Base-by-base conservation (phyloP, 1,140 invertebrate species). In the Paracyclopina nana region DNA sequence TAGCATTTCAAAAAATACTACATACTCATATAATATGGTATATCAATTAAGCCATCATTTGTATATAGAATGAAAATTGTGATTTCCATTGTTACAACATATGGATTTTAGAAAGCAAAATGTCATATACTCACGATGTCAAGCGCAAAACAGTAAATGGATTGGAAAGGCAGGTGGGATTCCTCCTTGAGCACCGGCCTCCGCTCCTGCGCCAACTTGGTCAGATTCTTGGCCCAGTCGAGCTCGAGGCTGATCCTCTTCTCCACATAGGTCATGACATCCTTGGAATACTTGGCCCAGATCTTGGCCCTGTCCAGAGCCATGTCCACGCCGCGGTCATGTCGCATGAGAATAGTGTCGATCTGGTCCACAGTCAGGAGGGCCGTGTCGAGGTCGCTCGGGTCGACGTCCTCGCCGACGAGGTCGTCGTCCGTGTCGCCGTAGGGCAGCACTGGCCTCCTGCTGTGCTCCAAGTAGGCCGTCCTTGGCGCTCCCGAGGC, bases 241-340 rank as follows among this genome's bases (percentile, higher is more conserved):
- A 62, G 56, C 56, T 73, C 70, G n/a, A 70, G 55, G 50, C 63
- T 60, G 12, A 63, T 59, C 50, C 70, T 61, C 56, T 68, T 70
- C 55, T 73, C 72, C 24, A 73, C 63, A 54, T 72, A 73, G 4
- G 59, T 59, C 30, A 70, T 63, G 11, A 73, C 61, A 57, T 72
- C 71, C 55, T 70, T 70, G 38, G 67, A 62, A 57, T 73, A 72
- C 55, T 70, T 71, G 22, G 69, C 67, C 71, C 72, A 73, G 1
- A 67, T 60, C 59, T 73, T 72, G 14, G 70, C 70, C 46, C 69
- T 60, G 29, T 68, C 61, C 18, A 73, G 57, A 5, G 70, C 70
- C 42, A 67, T 46, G 44, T 70, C 68, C 9, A 72, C 67, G 6
- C 71, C 70, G 56, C 66, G 62, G 25, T 63, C 64, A 9, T 67